Conservation (phyloP, 2,113 vertebrate species). For the Scolopax mira region DNA sequence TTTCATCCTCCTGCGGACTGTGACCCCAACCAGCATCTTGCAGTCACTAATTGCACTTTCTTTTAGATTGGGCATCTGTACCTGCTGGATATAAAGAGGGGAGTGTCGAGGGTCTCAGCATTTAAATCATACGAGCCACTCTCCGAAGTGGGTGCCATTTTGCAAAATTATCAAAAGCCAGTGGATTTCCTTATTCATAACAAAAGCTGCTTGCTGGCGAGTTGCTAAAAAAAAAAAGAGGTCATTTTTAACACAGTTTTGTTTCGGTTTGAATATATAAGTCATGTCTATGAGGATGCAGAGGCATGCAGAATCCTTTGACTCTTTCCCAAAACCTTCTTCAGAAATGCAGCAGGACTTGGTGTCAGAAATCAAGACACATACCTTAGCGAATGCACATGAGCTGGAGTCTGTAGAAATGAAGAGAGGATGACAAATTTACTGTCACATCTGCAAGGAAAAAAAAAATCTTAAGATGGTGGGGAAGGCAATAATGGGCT, state of each 20-base stretch:
- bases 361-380: not conserved
- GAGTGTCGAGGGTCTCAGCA: not conserved
- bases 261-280: rapidly evolving
- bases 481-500: not conserved
- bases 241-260: rapidly evolving
- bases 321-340: not conserved
- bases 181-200: rapidly evolving
- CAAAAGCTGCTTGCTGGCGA: not conserved
- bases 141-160: not conserved
- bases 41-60: not conserved
- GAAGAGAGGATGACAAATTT: not conserved
- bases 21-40: not conserved
- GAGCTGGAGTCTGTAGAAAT: not conserved
- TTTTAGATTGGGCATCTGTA: not conserved
- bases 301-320: not conserved
- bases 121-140: not conserved
- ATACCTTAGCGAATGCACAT: not conserved
- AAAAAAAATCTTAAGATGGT: not conserved
- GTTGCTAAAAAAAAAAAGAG: not conserved
- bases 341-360: not conserved
- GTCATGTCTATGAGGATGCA: not conserved
- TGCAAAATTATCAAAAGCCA: not conserved
- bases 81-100: not conserved
- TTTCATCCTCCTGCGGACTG: not conserved
- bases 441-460: not conserved